Base-by-base conservation (phyloP, 1,140 invertebrate genomes). In the Leguminivora glycinivorella region DNA sequence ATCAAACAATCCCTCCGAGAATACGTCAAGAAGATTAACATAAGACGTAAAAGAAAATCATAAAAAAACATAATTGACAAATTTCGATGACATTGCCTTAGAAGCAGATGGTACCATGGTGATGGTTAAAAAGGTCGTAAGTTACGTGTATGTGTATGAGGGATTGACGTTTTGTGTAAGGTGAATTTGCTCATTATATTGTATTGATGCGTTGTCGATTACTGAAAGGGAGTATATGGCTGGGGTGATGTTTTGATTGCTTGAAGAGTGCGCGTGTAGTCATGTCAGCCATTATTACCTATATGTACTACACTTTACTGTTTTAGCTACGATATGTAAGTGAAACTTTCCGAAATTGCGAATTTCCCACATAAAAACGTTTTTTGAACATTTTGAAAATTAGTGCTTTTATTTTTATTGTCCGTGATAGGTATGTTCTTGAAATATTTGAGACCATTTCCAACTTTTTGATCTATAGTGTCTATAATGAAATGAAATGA, bases 1-100 rank as follows among this genome's bases (percentile, higher is more conserved):
- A 52, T 22, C 47, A 19, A 52, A 52, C 19, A 19, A 9, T 9
- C 47, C 19, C 4, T 52, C 3, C 43, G 47, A 19, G 47, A 52
- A 52, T 52, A 52, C 47, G 17, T 52, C 47, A 22, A 38, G 17
- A 22, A 52, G 47, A 52, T 52, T 52, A 52, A 52, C 47, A 22
- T 22, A n/a, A 52, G 19, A 52, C 47, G 19, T 52, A 52, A 52
- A 52, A 52, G 47, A 52, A 52, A 52, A 52, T 52, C 47, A 22
- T 52, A 52, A 52, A 52, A 52, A 63, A 63, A 29, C 25, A n/a
- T 63, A 63, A 63, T 63, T 63, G 58, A 63, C 58, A 63, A 63
- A 63, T 63, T 63, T 63, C 26, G 26, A 26, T 1, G 58, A 17
- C 58, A 60, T 12, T 10, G 12, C 40, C 40, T 17, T 10, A n/a